Evolutionary conservation across 2,797 vertebrate genomes (phyloP).

Genomic region (Typhlichthys subterraneus): DNA sequence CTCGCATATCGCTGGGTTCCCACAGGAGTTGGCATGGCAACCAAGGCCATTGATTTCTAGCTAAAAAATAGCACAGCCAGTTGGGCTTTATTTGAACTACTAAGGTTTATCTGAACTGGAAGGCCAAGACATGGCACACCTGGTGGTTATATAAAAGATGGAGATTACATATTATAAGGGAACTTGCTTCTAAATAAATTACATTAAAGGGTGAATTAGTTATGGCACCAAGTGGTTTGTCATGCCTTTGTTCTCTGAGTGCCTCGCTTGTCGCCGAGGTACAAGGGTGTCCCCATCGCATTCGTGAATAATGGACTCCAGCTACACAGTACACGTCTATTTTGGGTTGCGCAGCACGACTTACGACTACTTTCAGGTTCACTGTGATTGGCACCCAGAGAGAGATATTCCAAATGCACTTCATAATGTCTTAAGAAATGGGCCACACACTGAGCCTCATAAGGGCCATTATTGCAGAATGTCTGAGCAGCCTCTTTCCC

Average conservation of each 20-base stretch:
- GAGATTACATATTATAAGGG: background rate
- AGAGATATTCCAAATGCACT: slow-evolving; percentile 11
- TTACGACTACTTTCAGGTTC: slow-evolving; percentile 20
- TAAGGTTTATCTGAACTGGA: background rate
- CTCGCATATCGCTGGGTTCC: background rate
- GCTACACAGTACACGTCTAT: slow-evolving; percentile 18
- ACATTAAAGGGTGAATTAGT: slow-evolving; percentile 5
- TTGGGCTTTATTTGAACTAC: background rate
- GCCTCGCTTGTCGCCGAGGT: slow-evolving; percentile 27
- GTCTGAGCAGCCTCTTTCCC: slow-evolving; percentile 22
- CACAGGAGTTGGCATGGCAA: background rate
- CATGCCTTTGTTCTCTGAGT: slow-evolving; percentile 9
- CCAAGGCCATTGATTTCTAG: background rate
- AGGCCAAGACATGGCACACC: background rate
- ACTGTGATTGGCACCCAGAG: slow-evolving; percentile 40
- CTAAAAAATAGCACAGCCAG: background rate
- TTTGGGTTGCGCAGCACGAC: slow-evolving; percentile 22
- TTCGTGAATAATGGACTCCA: slow-evolving; percentile 44
- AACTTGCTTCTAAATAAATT: slow-evolving; percentile 19
- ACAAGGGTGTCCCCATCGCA: slow-evolving; percentile 31
- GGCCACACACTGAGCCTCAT: slow-evolving; percentile 22
- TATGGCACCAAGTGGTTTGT: slow-evolving; percentile 16
- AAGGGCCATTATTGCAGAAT: slow-evolving; percentile 41
- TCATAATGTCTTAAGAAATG: slow-evolving; percentile 26
- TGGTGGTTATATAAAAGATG: background rate